A percentile compares a stretch with the other conserved stretches of the same genome.
phyloP scores from a whole-genome alignment of 2,113 vertebrate species.

The Elephantulus edwardii region DNA sequence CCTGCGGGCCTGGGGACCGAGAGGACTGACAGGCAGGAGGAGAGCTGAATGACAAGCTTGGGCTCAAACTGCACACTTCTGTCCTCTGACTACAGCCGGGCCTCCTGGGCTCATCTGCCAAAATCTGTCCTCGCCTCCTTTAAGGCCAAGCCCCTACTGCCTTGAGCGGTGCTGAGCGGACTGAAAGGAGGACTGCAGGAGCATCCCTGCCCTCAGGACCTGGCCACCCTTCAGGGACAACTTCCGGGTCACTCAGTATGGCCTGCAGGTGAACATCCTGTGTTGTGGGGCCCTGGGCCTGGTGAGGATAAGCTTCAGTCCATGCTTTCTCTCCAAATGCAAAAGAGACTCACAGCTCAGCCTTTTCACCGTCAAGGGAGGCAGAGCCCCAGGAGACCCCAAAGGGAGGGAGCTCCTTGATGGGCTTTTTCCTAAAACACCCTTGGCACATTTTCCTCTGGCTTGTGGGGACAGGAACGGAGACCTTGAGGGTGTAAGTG shows the following conservation, averaged over 20 bases:
- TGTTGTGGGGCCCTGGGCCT: neutral
- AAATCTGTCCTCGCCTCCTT: neutral
- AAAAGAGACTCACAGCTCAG: neutral
- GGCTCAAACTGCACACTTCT: slow-evolving; percentile 24
- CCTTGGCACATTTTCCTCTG: neutral
- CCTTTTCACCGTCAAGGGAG: neutral
- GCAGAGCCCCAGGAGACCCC: neutral
- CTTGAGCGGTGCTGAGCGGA: neutral
- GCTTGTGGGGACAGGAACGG: neutral
- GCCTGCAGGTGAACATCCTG: neutral
- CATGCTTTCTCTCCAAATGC: neutral
- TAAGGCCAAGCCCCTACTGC: neutral
- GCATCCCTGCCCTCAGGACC: neutral
- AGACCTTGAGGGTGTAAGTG: neutral
- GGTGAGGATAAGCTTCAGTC: fast-evolving
- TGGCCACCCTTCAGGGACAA: neutral
- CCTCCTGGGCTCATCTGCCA: neutral
- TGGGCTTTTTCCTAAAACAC: neutral
- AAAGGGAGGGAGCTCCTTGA: neutral
- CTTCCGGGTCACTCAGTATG: fast-evolving
- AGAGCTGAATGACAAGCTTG: slow-evolving; percentile 32
- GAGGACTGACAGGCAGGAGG: slow-evolving; percentile 31
- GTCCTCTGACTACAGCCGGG: neutral
- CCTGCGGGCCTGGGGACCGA: slow-evolving; percentile 37
- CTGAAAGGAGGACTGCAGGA: neutral